Evolutionary conservation across 2,797 vertebrate genomes (phyloP), one percentile per base, ranked within the genome.

Genomic region (Peromyscus melanophrys): DNA sequence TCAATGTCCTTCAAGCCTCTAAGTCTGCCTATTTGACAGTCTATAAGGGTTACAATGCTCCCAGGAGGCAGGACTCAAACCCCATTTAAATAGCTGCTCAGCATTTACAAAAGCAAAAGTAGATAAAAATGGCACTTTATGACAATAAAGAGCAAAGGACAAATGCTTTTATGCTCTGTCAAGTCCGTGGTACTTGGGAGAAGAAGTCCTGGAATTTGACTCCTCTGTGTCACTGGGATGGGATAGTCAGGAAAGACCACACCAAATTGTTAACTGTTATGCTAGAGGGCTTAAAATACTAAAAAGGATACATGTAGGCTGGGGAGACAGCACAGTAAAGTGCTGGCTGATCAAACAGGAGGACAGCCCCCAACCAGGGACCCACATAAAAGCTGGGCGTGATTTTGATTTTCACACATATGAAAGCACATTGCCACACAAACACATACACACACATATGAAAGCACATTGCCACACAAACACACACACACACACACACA

Each of bases 81-180:
- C 29, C 52, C 43, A 90, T 73, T 80, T 81, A 97, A 63, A 78
- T 0, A 76, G 81, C 13, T 7, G n/a, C 13, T 85, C 43, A 21
- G 27, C 67, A 83, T 81, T 94, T 61, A 89, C 57, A 77, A 88
- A 90, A 90, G 52, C 17, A 49, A 65, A 96, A 65, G 19, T 13
- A 86, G 90, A 90, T 40, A 87, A 78, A 92, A 81, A 31, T 6
- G 34, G 52, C 31, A 96, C 52, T 93, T 86, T 49, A 3, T 83
- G 46, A 92, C 27, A 49, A 49, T 4, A 29, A 77, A 55, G 43
- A 86, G 71, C 52, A 19, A 88, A 94, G 77, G 61, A 95, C 40
- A 59, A 49, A 34, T 25, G 23, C 55, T 90, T 76, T 87, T 31
- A 37, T 34, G 40, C 71, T 82, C 43, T 49, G 40, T 85, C 80